A percentile compares a stretch with the other conserved stretches of the same genome.
Conservation (phyloP, 1,140 invertebrate genomes). For the Halyomorpha halys region DNA sequence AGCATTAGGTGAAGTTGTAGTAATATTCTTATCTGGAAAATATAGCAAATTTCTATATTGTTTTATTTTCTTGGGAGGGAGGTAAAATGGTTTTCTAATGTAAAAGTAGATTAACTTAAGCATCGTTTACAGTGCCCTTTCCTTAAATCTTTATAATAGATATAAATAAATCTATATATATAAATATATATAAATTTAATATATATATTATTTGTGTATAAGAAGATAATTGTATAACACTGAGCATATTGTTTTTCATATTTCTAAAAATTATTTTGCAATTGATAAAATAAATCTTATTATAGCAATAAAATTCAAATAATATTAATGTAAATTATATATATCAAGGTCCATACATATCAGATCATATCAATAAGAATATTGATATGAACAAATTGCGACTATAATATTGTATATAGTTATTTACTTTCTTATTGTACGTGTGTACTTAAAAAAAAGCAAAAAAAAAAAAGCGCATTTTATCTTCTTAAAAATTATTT, state of each 20-base stretch:
- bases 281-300: conserved; percentile 10
- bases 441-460: conserved; percentile 13
- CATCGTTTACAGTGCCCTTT: conserved; percentile 15
- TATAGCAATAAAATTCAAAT: conserved; percentile 23
- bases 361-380: conserved; percentile 21
- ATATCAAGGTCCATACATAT: conserved; percentile 26
- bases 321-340: conserved; percentile 8
- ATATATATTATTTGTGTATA: conserved; percentile 20
- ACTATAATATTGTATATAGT: conserved; percentile 18
- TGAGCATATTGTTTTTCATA: conserved; percentile 10
- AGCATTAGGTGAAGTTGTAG: conserved; percentile 11
- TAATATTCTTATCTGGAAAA: conserved; percentile 18
- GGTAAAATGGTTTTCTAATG: conserved; percentile 14
- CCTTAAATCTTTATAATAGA: conserved; percentile 17
- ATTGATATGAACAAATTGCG: conserved; percentile 19
- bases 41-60: conserved; percentile 14
- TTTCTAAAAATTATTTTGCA: conserved; percentile 15
- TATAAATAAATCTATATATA: conserved; percentile 13
- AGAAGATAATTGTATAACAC: conserved; percentile 6
- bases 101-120: conserved; percentile 10
- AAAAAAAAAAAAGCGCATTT: conserved; percentile 1
- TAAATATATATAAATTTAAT: conserved; percentile 9
- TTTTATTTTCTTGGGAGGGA: conserved; percentile 19
- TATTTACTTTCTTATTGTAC: conserved; percentile 18
- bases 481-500: conserved; percentile 13